Base-by-base conservation (phyloP, 2,888 invertebrate genomes). In the Megamerina dolium region DNA sequence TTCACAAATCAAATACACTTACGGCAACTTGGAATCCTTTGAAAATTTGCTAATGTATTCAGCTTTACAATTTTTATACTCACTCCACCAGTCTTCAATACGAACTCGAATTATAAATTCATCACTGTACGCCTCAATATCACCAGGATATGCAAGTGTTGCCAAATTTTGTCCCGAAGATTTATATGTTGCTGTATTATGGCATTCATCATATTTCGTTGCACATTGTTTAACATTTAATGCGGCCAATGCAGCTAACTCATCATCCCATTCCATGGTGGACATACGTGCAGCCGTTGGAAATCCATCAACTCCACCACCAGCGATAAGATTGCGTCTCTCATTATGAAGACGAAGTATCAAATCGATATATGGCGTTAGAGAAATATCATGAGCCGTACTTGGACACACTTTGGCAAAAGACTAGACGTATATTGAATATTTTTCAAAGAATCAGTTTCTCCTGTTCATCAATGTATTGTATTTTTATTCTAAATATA, bases 111-210 rank as follows among this genome's bases (percentile, higher is more conserved):
- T 48, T 12, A 0, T 42, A 47, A 4, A 34, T 4, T n/a, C n/a
- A n/a, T n/a, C n/a, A n/a, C n/a, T n/a, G n/a, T n/a, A n/a, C n/a
- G n/a, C n/a, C n/a, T n/a, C n/a, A n/a, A n/a, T n/a, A n/a, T n/a
- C n/a, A n/a, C n/a, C n/a, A n/a, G n/a, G n/a, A n/a, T n/a, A n/a
- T n/a, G n/a, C n/a, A n/a, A n/a, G n/a, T n/a, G n/a, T n/a, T n/a
- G n/a, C 61, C 21, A 66, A 42, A 43, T 65, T 64, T 46, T 66
- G 65, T 1, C 67, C 65, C 8, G 64, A 45, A 43, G 45, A 55
- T 2, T 33, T 19, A 37, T 55, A 66, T 8, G 26, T 36, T 0
- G 47, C 46, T 5, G 64, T 64, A 10, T 57, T 61, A 50, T 32
- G 64, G 41, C 66, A 66, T 0, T 20, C 21, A 9, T 66, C 64